Evolutionary conservation across 2,888 invertebrate species (phyloP), one percentile per base, ranked within the genome.

Genomic region (Flexamia atlantica): DNA sequence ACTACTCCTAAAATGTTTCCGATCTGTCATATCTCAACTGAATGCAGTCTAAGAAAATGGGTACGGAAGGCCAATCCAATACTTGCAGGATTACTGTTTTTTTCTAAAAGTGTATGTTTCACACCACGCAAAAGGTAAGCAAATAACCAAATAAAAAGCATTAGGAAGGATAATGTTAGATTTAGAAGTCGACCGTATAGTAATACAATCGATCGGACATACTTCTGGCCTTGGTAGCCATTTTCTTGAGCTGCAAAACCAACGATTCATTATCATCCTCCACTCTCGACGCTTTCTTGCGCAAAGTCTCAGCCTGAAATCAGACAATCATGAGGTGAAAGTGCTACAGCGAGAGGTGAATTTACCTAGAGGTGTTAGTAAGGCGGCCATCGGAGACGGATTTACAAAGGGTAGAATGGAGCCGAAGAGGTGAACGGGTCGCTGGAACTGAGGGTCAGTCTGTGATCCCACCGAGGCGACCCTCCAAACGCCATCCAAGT

Each of bases 201-300:
- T 57, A 40, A 30, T 74, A 82, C 82, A 84, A 53, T 46, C 32
- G 36, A 84, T 84, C 36, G 70, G 57, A 50, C 94, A 91, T 95
- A 95, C 95, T 94, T 94, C 94, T 93, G 92, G 95, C 94, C 92
- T 95, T 94, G 91, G 95, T 94, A 92, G 97, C 97, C 95, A 98
- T 95, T 94, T 98, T 98, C 94, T 97, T 97, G 92, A 98, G 94
- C 93, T 98, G 98, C 92, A 97, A 94, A 91, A 97, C 95, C 91
- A 98, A 93, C 88, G 97, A 97, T 91, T 99, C 98, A 93, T 98
- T 98, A 93, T 99, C 98, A 91, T 98, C 97, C 92, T 99, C 98
- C 90, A 98, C 94, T 89, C 98, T 95, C 90, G 96, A 94, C 89
- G 97, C 94, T 92, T 97, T 97, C 93, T 96, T 96, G 91, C 97